Base-by-base conservation (phyloP, 2,113 vertebrate genomes). In the Naja naja region DNA sequence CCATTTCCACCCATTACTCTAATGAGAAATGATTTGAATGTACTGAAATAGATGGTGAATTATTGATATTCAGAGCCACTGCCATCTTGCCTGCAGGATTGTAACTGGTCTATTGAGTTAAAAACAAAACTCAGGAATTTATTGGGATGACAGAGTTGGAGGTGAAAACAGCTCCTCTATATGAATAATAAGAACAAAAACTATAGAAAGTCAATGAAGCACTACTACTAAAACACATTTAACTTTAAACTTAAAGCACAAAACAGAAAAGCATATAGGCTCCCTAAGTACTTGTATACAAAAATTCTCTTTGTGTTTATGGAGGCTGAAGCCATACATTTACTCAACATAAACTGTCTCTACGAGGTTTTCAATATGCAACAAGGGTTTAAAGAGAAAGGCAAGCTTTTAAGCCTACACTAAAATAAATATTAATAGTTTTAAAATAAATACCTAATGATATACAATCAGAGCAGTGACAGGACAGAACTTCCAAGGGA, bases 361-460 rank as follows among this genome's bases (percentile, higher is more conserved):
- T 90, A 43, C 14, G 20, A 11, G 88, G 91, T 34, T 69, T 95
- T 95, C 90, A 90, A 94, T 91, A 92, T 92, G 92, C 58, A 93
- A 95, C n/a, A 87, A 86, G 52, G 64, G 60, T 39, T 90, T 93
- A 39, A 88, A 93, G 69, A 90, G 92, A 89, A n/a, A 89, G 55
- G 7, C 43, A 60, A 74, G 87, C 86, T 93, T 93, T 91, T 86
- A 91, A 85, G 74, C 47, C 85, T 90, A 81, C 88, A 94, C 94
- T 96, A 94, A 94, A 96, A 94, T 89, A 94, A 96, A 93, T 87
- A 93, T n/a, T 85, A 91, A 95, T 94, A 88, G 49, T 91, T 95
- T 93, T 90, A 93, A 93, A 89, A 93, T 86, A 45, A 94, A 96
- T 54, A 87, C 0, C 0, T 1, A 89, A 94, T 16, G 20, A 96